These are phyloP conservation scores for Yoshiicerus persimilis DNA, from an alignment of 1,140 invertebrate species.

Conservation along the genomic window DNA sequence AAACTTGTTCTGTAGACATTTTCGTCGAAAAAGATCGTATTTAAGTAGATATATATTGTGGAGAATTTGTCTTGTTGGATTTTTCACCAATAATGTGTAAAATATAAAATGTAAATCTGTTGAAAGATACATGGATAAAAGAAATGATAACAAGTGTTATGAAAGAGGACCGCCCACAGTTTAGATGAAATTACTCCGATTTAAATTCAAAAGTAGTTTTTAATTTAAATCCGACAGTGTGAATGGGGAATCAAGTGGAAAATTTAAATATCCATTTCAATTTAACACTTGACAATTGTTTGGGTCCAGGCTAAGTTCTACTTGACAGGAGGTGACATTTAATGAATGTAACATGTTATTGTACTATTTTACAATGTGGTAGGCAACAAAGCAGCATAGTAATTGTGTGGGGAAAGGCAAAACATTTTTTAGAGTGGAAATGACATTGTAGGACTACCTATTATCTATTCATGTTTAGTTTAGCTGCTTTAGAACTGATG, in stretches of 20 bases:
- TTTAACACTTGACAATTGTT: background rate
- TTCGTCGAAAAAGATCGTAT: background rate
- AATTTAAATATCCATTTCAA: slow-evolving; percentile 30
- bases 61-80: background rate
- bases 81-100: background rate
- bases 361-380: background rate
- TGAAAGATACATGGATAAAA: background rate
- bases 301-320: background rate
- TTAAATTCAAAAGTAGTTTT: background rate
- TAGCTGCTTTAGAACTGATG: no score
- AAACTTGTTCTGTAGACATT: background rate
- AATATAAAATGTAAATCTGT: background rate
- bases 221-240: background rate
- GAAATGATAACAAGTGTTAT: background rate
- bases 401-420: background rate
- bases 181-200: background rate
- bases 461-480: background rate
- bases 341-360: background rate
- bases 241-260: background rate
- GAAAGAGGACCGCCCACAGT: background rate
- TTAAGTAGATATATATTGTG: background rate
- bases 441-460: background rate
- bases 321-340: background rate
- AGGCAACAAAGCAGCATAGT: background rate
- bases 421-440: background rate